Percentiles rank a stretch among this genome's conserved stretches.
Evolutionary conservation across 1,140 invertebrate species (phyloP).

Genomic region (Drosophila gunungcola): DNA sequence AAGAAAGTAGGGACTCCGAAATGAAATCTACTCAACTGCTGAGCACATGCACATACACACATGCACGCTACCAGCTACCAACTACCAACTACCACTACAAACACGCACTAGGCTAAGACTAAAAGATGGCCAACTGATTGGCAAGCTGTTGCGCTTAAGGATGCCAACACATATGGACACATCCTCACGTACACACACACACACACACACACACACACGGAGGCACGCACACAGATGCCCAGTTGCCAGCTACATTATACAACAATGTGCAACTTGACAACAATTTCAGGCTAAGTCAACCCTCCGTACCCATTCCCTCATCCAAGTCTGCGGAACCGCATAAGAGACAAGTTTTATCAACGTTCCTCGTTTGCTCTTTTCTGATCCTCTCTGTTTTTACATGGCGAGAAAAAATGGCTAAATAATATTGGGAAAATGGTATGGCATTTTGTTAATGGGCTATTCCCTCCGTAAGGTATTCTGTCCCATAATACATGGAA

Average conservation of each 20-base stretch:
- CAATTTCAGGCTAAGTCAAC: constrained; percentile 52
- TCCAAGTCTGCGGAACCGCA: constrained; percentile 17
- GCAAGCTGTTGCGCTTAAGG: constrained; percentile 36
- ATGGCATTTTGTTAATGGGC: too few species aligned
- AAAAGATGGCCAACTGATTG: constrained; percentile 24
- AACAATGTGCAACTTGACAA: constrained; percentile 47
- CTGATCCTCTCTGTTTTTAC: constrained; percentile 51
- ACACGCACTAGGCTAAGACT: constrained; percentile 17
- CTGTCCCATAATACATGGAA: too few species aligned
- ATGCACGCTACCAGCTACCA: constrained; percentile 10
- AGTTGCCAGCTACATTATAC: constrained; percentile 21
- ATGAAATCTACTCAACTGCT: constrained; percentile 44
- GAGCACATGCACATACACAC: constrained; percentile 55
- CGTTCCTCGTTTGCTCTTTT: constrained; percentile 58
- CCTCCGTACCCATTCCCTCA: not conserved
- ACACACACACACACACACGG: constrained; percentile 6
- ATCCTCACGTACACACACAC: constrained; percentile 6
- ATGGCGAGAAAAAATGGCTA: constrained; percentile 3
- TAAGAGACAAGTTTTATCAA: constrained; percentile 69
- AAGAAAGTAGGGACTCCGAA: constrained; percentile 36
- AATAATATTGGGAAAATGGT: too few species aligned
- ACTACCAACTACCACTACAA: constrained; percentile 27
- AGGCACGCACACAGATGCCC: constrained; percentile 4
- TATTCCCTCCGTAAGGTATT: too few species aligned
- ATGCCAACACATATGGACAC: constrained; percentile 11